phyloP scores from a whole-genome alignment of 1,140 invertebrate genomes.

The Formica selysi region DNA sequence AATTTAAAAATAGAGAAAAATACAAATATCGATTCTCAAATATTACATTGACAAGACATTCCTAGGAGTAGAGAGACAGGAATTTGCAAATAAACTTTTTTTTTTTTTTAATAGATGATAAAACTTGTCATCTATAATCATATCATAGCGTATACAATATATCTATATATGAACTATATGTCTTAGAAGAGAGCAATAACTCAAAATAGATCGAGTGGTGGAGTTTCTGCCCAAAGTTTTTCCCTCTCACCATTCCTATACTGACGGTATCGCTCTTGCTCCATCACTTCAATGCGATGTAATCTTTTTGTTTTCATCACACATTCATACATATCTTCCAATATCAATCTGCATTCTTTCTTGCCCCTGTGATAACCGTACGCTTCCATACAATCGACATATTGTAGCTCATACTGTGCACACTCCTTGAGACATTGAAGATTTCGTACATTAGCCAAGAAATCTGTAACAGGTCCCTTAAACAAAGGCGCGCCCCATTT shows the following conservation, averaged over 20 bases:
- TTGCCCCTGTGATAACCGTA: constrained; percentile 26
- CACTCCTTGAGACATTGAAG: not conserved
- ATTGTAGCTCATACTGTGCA: not conserved
- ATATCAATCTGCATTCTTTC: constrained; percentile 18
- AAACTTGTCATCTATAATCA: not conserved
- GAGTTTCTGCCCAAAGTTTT: not conserved
- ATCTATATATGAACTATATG: constrained; percentile 24
- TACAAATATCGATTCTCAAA: not conserved
- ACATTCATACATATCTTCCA: constrained; percentile 27
- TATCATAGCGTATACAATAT: not conserved
- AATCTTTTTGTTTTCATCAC: not conserved
- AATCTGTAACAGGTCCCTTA: not conserved
- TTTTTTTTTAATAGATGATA: not conserved
- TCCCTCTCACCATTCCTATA: not conserved
- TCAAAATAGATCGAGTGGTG: constrained; percentile 32
- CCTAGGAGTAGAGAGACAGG: not conserved
- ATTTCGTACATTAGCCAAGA: not conserved
- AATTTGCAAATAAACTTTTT: not conserved
- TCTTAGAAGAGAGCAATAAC: not conserved
- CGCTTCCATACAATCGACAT: constrained; percentile 23
- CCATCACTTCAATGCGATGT: not conserved
- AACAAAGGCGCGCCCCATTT: not conserved
- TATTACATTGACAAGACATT: not conserved
- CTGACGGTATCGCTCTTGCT: not conserved
- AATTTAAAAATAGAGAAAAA: too few species aligned